phyloP scores from a whole-genome alignment of 2,888 invertebrate species.

The Volucella inflata region DNA sequence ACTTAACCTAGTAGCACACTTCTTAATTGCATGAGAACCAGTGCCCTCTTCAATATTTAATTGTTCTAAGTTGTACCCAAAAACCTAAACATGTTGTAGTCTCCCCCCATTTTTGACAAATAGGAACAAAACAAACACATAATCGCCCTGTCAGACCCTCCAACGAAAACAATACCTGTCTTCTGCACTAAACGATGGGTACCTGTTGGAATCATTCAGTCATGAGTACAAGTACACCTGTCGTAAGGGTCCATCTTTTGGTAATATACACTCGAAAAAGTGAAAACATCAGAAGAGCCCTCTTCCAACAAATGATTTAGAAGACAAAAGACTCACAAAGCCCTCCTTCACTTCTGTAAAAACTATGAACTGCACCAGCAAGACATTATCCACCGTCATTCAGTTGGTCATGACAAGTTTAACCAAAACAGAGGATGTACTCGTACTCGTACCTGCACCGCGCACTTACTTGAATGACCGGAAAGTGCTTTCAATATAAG shows the following conservation, averaged over 20 bases:
- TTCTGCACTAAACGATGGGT: background rate
- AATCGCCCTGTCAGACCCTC: background rate
- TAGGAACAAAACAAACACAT: background rate
- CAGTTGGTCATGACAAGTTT: slow-evolving; percentile 42
- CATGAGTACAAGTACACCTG: background rate
- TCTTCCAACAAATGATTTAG: background rate
- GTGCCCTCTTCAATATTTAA: background rate
- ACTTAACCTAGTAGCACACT: slow-evolving; percentile 11
- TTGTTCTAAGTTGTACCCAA: slow-evolving; percentile 28
- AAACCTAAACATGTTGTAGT: background rate
- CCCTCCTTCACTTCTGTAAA: slow-evolving; percentile 7
- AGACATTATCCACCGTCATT: background rate
- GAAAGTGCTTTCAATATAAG: slow-evolving; percentile 45
- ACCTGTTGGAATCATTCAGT: slow-evolving; percentile 3
- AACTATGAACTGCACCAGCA: background rate
- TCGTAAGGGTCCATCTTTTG: background rate
- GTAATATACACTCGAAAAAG: slow-evolving; percentile 44
- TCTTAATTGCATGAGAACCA: background rate
- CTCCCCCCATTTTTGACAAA: background rate
- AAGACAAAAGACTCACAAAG: background rate
- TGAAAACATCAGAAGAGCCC: slow-evolving; percentile 41
- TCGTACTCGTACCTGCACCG: no score
- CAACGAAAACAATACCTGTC: slow-evolving; percentile 6
- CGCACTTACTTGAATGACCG: slow-evolving; percentile 8
- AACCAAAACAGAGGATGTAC: slow-evolving; percentile 45